Base-by-base conservation (phyloP, 2,797 vertebrate genomes). In the Adelosebastes latens region DNA sequence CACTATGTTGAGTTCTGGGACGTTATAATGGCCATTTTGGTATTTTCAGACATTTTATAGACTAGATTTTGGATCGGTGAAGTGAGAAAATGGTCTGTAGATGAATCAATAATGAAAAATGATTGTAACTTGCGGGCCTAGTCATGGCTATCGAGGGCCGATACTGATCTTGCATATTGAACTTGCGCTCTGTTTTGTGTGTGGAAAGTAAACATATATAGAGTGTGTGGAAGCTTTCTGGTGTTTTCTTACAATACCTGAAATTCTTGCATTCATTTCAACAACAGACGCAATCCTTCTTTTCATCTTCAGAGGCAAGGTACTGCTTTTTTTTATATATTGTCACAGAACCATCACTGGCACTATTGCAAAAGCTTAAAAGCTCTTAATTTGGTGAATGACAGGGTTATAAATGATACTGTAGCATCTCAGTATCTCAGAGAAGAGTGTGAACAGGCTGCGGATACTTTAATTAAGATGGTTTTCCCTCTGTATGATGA, bases 401-500 rank as follows among this genome's bases (percentile, higher is more conserved):
- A 89, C 79, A 73, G 53, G 18, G 5, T 55, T 46, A 3, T 36
- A 73, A 74, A 77, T 58, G 0, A 69, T 3, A 66, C 8, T 29
- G 36, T 61, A 46, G 29, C 25, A 71, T 60, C 22, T 55, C 29
- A 13, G 11, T 62, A 24, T 68, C 27, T 59, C n/a, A 39, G 4
- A 36, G 29, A 59, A 34, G 20, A 58, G 18, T 68, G 71, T 65
- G 32, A 81, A 25, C 64, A 72, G 39, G 56, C 60, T 78, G 42
- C 8, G 42, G 29, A 72, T 61, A 18, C 70, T 81, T 87, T 73
- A 87, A 83, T 88, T 86, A 87, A 73, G 72, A 72, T 78, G 1
- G 24, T 79, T 77, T 61, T 46, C 3, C 9, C 34, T 24, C 9
- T 3, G 10, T 68, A 25, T 14, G 59, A 76, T 89, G 61, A 74